Conservation (phyloP, 2,797 vertebrate species). For the Synanceia verrucosa region DNA sequence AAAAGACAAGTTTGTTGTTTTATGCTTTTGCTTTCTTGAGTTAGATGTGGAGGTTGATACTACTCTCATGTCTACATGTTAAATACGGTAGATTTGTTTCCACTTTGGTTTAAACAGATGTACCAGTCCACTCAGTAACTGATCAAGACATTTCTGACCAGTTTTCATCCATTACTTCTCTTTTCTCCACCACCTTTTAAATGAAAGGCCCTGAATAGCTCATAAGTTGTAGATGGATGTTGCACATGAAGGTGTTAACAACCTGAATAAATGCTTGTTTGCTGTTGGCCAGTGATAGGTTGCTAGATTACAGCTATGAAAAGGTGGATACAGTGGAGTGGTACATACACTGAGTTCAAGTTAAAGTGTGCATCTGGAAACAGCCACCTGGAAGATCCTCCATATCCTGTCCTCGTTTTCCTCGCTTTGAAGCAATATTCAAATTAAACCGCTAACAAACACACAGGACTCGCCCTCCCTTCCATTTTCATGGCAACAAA, state of each 20-base stretch:
- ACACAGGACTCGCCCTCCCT: slow-evolving; percentile 21
- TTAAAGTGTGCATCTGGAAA: neutral
- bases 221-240: neutral
- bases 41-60: neutral
- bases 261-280: neutral
- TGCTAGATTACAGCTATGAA: neutral
- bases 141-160: neutral
- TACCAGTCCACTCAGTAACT: neutral
- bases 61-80: neutral
- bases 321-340: neutral
- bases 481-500: slow-evolving; percentile 30
- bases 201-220: neutral
- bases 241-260: neutral
- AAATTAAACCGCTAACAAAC: slow-evolving; percentile 57
- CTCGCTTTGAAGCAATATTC: slow-evolving; percentile 37
- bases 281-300: neutral
- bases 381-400: neutral
- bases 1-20: too few relatives aligned
- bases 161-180: neutral
- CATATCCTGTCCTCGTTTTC: neutral
- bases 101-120: neutral
- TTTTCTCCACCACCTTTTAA: neutral
- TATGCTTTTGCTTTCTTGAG: neutral
- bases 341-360: neutral
- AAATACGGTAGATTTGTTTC: neutral